Evolutionary conservation across 64 coral and sea anemone genomes (phyloP).

Genomic region (Montipora capricornis): DNA sequence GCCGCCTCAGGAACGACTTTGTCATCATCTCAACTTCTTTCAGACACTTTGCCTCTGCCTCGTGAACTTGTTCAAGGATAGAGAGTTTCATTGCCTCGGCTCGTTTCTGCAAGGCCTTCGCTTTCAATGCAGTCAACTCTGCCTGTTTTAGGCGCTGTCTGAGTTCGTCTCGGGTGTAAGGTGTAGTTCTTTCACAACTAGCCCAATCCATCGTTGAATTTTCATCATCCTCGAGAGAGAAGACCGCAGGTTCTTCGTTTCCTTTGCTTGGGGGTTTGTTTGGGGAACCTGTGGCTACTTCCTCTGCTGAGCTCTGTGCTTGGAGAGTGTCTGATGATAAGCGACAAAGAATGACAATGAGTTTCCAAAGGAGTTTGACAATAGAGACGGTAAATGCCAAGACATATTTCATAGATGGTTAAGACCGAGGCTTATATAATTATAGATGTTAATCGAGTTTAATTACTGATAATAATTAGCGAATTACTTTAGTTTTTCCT

Average conservation of each 20-base stretch:
- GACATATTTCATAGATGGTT: no score
- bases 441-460: no score
- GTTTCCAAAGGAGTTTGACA: background rate
- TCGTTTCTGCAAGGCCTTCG: slow-evolving; percentile 80
- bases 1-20: slow-evolving; percentile 73
- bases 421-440: no score
- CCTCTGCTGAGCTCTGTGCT: background rate
- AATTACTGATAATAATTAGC: no score
- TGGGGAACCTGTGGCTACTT: background rate
- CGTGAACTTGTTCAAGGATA: slow-evolving; percentile 72
- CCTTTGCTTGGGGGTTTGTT: background rate
- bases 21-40: slow-evolving; percentile 91
- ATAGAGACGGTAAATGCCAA: background rate
- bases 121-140: slow-evolving; percentile 79
- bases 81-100: slow-evolving; percentile 81
- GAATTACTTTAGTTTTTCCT: no score
- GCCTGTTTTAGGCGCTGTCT: slow-evolving; percentile 68
- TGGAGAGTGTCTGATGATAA: background rate
- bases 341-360: background rate
- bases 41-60: slow-evolving; percentile 88
- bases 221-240: slow-evolving; percentile 13
- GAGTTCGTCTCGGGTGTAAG: slow-evolving; percentile 5
- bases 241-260: background rate
- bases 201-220: slow-evolving; percentile 17
- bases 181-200: background rate